Evolutionary conservation across 2,113 vertebrate genomes (phyloP).

Genomic region (Spilogale gracilis): DNA sequence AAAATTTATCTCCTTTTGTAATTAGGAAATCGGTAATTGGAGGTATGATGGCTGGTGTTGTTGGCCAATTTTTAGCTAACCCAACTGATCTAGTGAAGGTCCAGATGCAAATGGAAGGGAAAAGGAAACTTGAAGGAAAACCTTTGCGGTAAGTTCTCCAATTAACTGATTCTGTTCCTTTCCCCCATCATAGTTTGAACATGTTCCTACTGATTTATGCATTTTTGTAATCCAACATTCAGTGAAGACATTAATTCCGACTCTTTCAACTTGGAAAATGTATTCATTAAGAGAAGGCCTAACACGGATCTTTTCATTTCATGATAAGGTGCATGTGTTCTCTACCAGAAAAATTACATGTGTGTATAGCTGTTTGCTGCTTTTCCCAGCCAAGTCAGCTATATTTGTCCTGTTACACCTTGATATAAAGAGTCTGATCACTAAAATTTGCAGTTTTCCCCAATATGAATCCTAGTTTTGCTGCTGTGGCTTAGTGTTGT

Average conservation of each 20-base stretch:
- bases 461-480: background rate
- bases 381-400: background rate
- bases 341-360: background rate
- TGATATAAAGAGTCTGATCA: background rate
- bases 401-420: background rate
- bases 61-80: constrained; percentile 93
- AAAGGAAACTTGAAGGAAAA: constrained; percentile 91
- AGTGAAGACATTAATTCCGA: background rate
- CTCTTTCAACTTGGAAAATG: background rate
- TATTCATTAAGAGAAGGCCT: background rate
- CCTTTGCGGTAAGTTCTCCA: constrained; percentile 87
- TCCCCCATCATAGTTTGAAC: background rate
- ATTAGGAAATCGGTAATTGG: constrained; percentile 91
- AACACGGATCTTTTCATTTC: background rate
- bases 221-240: background rate
- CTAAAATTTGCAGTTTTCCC: background rate
- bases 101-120: constrained; percentile 95
- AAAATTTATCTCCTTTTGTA: constrained; percentile 26
- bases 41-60: constrained; percentile 90
- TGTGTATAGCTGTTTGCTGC: background rate
- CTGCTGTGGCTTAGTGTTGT: background rate
- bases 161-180: background rate
- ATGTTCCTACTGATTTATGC: background rate
- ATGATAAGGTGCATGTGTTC: background rate
- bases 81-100: constrained; percentile 94